Conservation (phyloP, 1,140 invertebrate genomes). For the Schlechtendalia chinensis region DNA sequence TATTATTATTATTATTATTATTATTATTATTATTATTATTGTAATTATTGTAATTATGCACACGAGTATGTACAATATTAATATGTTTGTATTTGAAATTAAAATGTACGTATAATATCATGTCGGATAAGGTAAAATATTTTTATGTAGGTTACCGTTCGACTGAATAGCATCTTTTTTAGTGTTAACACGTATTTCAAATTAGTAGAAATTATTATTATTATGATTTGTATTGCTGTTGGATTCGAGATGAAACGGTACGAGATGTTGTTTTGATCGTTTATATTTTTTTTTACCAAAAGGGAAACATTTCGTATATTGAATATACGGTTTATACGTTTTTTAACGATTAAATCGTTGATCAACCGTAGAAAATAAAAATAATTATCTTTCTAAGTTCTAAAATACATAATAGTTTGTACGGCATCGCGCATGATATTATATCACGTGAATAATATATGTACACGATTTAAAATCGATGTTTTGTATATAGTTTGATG, state of each 20-base stretch:
- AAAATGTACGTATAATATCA: too few relatives aligned
- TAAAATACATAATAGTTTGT: too few relatives aligned
- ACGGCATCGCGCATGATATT: too few relatives aligned
- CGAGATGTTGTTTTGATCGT: not conserved
- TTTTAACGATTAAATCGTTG: not conserved
- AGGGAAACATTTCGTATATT: not conserved
- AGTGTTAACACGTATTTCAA: not conserved
- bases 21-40: too few relatives aligned
- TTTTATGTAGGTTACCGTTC: conserved; percentile 16
- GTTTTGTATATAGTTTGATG: too few relatives aligned
- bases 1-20: too few relatives aligned
- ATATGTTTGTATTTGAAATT: too few relatives aligned
- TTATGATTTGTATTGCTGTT: not conserved
- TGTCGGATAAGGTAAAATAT: not conserved
- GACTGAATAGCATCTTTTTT: conserved; percentile 33
- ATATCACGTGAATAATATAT: too few relatives aligned
- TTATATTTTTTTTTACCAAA: conserved; percentile 2
- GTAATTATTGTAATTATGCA: too few relatives aligned
- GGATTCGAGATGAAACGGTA: not conserved
- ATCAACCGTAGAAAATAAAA: not conserved
- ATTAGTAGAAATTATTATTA: not conserved
- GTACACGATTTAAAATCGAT: not conserved
- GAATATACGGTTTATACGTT: not conserved
- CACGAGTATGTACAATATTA: too few relatives aligned
- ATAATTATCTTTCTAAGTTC: too few relatives aligned